These are phyloP conservation scores for Hypotaenidia okinawae DNA, from an alignment of 2,797 vertebrate genomes.

Conservation along the genomic window DNA sequence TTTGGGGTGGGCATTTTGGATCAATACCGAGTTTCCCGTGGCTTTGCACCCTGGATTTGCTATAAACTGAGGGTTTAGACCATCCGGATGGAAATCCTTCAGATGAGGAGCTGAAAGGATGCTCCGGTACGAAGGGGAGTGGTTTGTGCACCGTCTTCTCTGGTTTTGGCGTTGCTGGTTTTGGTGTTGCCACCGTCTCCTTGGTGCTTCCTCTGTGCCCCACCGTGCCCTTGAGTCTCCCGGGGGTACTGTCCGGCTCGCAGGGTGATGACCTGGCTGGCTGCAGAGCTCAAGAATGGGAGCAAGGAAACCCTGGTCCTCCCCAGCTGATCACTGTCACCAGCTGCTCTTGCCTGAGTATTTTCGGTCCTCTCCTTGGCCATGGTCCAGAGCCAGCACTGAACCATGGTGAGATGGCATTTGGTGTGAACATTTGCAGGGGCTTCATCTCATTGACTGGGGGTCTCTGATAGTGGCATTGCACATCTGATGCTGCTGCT, in stretches of 20 bases:
- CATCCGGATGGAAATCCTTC: background rate
- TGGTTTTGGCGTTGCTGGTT: background rate
- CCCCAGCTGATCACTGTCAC: background rate
- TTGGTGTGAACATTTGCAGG: background rate
- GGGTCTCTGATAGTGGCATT: too few species aligned
- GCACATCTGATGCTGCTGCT: too few species aligned
- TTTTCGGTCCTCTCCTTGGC: background rate
- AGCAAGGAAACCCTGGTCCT: rapidly evolving
- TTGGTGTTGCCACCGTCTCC: background rate
- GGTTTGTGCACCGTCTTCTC: background rate
- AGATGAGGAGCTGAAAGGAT: background rate
- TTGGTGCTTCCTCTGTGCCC: background rate
- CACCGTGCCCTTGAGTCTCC: background rate
- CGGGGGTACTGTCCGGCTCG: rapidly evolving
- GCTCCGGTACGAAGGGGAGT: background rate
- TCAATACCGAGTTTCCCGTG: rapidly evolving
- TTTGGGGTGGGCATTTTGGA: too few species aligned
- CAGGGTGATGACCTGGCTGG: background rate
- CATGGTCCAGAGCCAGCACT: background rate
- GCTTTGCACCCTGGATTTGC: background rate
- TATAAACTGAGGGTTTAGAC: rapidly evolving
- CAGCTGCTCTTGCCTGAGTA: rapidly evolving
- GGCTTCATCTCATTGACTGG: background rate
- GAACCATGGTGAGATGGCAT: rapidly evolving
- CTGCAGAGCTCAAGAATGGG: background rate